phyloP scores from a whole-genome alignment of 2,888 invertebrate genomes.

The Leptinotarsa juncta region DNA sequence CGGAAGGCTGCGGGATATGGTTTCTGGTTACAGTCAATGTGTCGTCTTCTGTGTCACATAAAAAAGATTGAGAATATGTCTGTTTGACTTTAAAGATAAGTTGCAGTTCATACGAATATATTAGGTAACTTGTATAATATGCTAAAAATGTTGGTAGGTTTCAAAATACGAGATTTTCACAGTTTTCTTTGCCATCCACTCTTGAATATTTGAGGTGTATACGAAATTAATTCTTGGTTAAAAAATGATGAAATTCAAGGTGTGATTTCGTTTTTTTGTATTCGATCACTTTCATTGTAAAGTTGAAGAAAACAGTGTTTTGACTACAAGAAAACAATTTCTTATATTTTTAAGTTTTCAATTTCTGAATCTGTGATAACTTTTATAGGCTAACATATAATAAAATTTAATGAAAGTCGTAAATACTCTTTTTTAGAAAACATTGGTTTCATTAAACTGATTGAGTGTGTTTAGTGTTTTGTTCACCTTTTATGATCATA shows the following conservation, averaged over 20 bases:
- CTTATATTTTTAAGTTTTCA: background rate
- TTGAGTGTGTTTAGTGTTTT: background rate
- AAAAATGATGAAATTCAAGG: background rate
- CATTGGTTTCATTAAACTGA: background rate
- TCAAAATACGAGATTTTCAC: conserved; percentile 33
- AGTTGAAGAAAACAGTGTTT: no score
- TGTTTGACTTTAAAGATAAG: conserved; percentile 44
- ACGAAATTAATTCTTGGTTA: background rate
- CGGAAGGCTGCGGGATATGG: conserved; percentile 41
- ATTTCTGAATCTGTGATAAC: background rate
- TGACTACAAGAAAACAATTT: background rate
- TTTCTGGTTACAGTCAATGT: conserved; percentile 42
- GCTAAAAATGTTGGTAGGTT: conserved; percentile 38
- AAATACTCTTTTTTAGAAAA: conserved; percentile 8
- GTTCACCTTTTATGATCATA: background rate
- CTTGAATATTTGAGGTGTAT: conserved; percentile 10
- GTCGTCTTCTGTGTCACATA: conserved; percentile 36
- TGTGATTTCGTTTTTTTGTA: background rate
- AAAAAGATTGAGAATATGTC: conserved; percentile 42
- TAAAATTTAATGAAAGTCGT: background rate
- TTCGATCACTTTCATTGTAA: no score
- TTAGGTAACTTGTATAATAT: conserved; percentile 44
- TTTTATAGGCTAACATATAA: conserved; percentile 1
- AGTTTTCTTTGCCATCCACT: conserved; percentile 38
- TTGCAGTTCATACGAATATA: conserved; percentile 43